Conservation (phyloP, 1,140 invertebrate species). For the Drosophila persimilis region DNA sequence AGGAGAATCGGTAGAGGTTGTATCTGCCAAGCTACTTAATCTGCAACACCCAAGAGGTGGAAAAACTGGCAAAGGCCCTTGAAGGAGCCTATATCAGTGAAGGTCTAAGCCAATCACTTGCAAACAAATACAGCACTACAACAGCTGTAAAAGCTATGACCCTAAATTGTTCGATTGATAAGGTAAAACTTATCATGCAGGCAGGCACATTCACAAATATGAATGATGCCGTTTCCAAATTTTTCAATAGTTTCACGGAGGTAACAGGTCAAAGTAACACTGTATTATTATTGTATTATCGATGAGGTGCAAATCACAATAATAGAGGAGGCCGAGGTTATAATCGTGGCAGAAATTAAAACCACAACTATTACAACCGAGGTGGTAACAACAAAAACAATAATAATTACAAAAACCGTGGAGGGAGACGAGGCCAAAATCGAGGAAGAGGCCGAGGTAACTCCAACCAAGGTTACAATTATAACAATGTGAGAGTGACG, state of each 20-base stretch:
- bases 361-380: neutral
- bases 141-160: conserved; percentile 20
- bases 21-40: conserved; percentile 3
- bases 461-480: neutral
- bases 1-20: conserved; percentile 7
- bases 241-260: conserved; percentile 40
- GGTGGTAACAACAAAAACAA: neutral
- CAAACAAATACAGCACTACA: neutral
- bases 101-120: too few species aligned
- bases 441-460: conserved; percentile 9
- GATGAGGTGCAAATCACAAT: conserved; percentile 1
- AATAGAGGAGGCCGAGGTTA: neutral
- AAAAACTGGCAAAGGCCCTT: too few species aligned
- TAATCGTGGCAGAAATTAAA: conserved; percentile 1
- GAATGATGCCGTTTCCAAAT: conserved; percentile 9
- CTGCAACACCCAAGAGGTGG: neutral
- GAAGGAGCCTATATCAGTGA: too few species aligned
- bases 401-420: neutral
- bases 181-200: too few species aligned
- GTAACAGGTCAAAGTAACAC: conserved; percentile 24
- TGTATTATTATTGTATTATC: conserved; percentile 8
- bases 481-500: neutral
- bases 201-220: too few species aligned
- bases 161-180: conserved; percentile 25
- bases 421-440: neutral